Evolutionary conservation across 2,797 vertebrate genomes (phyloP).

Genomic region (Lates japonicus): DNA sequence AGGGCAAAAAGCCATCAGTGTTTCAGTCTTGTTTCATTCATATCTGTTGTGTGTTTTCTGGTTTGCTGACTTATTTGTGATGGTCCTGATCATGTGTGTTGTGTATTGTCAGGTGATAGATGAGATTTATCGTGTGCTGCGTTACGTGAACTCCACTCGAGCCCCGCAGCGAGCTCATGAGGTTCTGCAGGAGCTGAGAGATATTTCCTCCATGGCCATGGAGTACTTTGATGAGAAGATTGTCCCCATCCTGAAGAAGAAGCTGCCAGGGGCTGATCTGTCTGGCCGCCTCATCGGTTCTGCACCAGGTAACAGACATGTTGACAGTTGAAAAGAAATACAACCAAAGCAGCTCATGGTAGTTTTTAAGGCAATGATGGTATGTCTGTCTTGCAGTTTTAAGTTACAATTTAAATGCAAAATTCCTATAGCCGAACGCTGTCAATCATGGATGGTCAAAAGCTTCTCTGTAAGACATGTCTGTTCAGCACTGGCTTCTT

Average conservation of each 20-base stretch:
- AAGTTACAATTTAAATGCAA: too few relatives aligned
- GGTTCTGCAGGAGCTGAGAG: conserved; percentile 97
- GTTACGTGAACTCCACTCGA: conserved; percentile 98
- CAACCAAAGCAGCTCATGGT: neutral
- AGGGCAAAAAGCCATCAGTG: neutral
- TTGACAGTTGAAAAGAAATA: neutral
- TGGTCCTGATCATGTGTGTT: conserved; percentile 1
- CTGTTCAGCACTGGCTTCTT: too few relatives aligned
- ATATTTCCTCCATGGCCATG: conserved; percentile 99
- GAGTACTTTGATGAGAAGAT: conserved; percentile 99
- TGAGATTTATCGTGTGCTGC: conserved; percentile 98
- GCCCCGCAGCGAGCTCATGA: conserved; percentile 98
- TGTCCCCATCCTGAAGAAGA: conserved; percentile 98
- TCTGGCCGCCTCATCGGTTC: conserved; percentile 97
- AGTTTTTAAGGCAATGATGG: neutral
- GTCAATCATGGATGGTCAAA: neutral
- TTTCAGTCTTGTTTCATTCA: neutral
- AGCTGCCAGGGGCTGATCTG: conserved; percentile 95
- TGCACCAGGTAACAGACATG: conserved; percentile 88
- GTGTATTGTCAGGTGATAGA: conserved; percentile 92
- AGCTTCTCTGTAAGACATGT: too few relatives aligned
- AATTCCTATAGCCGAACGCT: neutral
- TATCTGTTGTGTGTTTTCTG: neutral
- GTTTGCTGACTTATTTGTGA: neutral
- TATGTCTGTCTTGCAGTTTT: neutral